Conservation (phyloP, 2,888 invertebrate genomes). For the Oscheius myriophilus region DNA sequence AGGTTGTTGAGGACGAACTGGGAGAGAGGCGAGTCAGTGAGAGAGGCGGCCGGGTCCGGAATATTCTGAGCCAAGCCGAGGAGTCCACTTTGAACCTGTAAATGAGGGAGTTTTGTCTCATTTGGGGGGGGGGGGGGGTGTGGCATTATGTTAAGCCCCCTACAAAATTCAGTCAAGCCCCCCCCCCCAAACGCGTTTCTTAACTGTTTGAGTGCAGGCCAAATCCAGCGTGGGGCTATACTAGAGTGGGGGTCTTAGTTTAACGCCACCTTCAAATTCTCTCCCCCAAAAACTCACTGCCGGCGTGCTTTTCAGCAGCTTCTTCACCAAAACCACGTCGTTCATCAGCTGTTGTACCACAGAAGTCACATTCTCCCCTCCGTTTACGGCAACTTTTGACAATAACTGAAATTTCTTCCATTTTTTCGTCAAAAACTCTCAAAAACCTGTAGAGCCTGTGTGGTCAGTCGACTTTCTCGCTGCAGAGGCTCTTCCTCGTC, state of each 20-base stretch:
- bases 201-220: too few relatives aligned
- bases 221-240: too few relatives aligned
- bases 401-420: constrained; percentile 10
- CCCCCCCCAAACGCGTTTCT: too few relatives aligned
- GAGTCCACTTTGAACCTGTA: constrained; percentile 24
- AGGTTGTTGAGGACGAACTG: constrained; percentile 21
- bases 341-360: constrained; percentile 20
- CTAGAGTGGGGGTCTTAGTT: too few relatives aligned
- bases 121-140: not conserved
- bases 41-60: constrained; percentile 9
- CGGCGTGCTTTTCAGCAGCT: constrained; percentile 18
- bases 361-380: not conserved
- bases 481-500: constrained; percentile 17
- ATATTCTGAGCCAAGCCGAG: constrained; percentile 19
- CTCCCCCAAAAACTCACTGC: not conserved
- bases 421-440: not conserved
- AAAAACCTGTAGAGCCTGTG: not conserved
- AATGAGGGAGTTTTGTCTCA: not conserved
- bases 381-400: constrained; percentile 4
- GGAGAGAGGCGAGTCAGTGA: constrained; percentile 6
- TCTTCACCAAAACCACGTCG: constrained; percentile 32
- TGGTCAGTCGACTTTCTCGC: constrained; percentile 11
- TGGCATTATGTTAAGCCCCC: too few relatives aligned
- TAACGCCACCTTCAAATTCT: too few relatives aligned
- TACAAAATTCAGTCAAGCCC: too few relatives aligned